Evolutionary conservation across 2,888 invertebrate species (phyloP), one percentile per base, ranked within the genome.

Genomic region (Apamea monoglypha): DNA sequence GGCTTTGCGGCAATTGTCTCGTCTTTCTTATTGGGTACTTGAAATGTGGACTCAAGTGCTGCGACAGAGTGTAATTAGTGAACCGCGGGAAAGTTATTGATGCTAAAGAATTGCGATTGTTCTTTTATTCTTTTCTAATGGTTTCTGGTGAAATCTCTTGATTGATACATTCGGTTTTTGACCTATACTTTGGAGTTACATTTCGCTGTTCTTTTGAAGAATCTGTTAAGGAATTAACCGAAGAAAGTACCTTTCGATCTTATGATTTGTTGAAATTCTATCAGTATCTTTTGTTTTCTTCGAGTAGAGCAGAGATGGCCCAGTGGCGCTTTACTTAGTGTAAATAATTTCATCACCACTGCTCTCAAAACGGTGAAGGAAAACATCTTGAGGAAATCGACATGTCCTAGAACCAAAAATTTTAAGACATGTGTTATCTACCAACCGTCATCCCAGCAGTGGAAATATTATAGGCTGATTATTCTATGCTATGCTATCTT

Each of bases 71-170:
- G 87, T 91, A 92, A 93, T 93, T 92, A 92, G 90, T 87, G 87
- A 89, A 88, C 89, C 89, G 90, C 89, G 93, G 88, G 94, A 94
- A 94, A 94, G 93, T 92, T 93, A 92, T 93, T 90, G 90, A 87
- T 84, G 81, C 81, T 81, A 83, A 89, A 89, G 87, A 86, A 88
- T 88, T 89, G 85, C 86, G 76, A 92, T 92, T 93, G 93, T 94
- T 92, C 88, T 87, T 83, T 76, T 81, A 81, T 81, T 83, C 80
- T 72, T 69, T 83, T 84, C 80, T 70, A 76, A 78, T 75, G 36
- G 73, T 80, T 82, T 83, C 76, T 81, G 76, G 78, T 80, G 81
- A 83, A 84, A 84, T 88, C 72, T 86, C 59, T 69, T 78, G 76
- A 73, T 78, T 84, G 61, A 81, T 69, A 80, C 56, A 68, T 84